Conservation (phyloP, 2,888 invertebrate genomes). For the Arrhopalites spinosus region DNA sequence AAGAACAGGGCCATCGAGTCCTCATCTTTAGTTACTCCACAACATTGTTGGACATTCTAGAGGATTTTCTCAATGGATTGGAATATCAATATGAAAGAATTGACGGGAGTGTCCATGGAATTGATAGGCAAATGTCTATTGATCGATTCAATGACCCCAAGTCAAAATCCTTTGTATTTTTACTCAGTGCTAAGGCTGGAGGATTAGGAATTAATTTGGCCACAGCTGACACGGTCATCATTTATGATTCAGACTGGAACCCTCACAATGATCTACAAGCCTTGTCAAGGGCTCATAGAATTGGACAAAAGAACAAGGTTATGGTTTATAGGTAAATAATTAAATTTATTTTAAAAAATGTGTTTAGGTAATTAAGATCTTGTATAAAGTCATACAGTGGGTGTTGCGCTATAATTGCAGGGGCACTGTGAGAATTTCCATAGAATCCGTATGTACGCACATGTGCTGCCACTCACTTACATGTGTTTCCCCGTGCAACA, state of each 20-base stretch:
- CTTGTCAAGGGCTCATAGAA: slow-evolving; percentile 67
- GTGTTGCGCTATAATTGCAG: no score
- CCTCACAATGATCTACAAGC: no score
- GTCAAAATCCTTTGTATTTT: slow-evolving; percentile 68
- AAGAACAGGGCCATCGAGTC: slow-evolving; percentile 64
- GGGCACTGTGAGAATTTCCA: no score
- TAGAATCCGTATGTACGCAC: no score
- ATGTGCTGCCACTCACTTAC: no score
- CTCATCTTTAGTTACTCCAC: slow-evolving; percentile 69
- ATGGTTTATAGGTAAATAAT: slow-evolving; percentile 63
- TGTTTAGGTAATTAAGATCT: no score
- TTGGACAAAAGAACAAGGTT: slow-evolving; percentile 67
- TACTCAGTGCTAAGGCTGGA: slow-evolving; percentile 66
- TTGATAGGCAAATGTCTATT: slow-evolving; percentile 66
- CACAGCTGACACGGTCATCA: slow-evolving; percentile 68
- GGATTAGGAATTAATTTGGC: slow-evolving; percentile 68
- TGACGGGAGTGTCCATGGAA: slow-evolving; percentile 67
- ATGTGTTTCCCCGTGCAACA: no score
- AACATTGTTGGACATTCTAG: slow-evolving; percentile 66
- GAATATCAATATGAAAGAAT: slow-evolving; percentile 67
- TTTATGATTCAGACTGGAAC: slow-evolving; percentile 65
- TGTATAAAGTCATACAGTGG: no score
- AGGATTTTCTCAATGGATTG: slow-evolving; percentile 66
- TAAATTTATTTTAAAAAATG: neutral
- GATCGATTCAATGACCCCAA: slow-evolving; percentile 87